phyloP scores from a whole-genome alignment of 2,113 vertebrate genomes.

The Syngnathus scovelli region DNA sequence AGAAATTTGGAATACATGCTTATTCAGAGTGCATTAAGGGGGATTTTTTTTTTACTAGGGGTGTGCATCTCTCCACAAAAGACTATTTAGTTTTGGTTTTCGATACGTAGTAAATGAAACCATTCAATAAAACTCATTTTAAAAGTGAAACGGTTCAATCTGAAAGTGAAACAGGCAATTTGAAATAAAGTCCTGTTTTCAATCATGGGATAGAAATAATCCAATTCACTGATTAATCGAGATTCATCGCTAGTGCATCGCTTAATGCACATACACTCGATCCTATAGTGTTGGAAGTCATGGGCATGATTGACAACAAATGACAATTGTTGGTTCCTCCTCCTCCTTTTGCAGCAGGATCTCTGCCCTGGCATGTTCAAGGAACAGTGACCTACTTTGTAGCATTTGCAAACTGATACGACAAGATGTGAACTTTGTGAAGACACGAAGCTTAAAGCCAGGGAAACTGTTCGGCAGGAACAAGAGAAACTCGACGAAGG shows the following conservation, averaged over 20 bases:
- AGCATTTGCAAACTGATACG: constrained; percentile 26
- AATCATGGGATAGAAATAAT: too few relatives aligned
- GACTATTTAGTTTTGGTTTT: too few relatives aligned
- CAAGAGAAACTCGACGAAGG: constrained; percentile 6
- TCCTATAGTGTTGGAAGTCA: neutral
- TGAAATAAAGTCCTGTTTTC: too few relatives aligned
- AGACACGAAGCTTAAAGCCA: neutral
- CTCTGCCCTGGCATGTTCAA: constrained; percentile 42
- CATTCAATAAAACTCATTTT: too few relatives aligned
- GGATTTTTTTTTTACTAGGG: too few relatives aligned
- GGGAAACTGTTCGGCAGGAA: constrained; percentile 1
- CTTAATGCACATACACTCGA: neutral
- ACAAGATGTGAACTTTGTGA: constrained; percentile 21
- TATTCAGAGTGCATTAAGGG: neutral
- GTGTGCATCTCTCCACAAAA: too few relatives aligned
- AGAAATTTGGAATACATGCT: neutral
- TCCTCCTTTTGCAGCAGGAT: constrained; percentile 13
- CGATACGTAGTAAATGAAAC: too few relatives aligned
- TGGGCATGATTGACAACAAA: neutral
- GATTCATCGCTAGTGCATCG: too few relatives aligned
- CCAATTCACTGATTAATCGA: too few relatives aligned
- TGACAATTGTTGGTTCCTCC: constrained; percentile 16
- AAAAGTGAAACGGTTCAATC: too few relatives aligned
- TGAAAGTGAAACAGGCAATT: too few relatives aligned
- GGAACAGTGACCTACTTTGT: constrained; percentile 37